Percentiles rank a stretch among this genome's conserved stretches.
phyloP scores from a whole-genome alignment of 2,113 vertebrate genomes.

The Strix uralensis region DNA sequence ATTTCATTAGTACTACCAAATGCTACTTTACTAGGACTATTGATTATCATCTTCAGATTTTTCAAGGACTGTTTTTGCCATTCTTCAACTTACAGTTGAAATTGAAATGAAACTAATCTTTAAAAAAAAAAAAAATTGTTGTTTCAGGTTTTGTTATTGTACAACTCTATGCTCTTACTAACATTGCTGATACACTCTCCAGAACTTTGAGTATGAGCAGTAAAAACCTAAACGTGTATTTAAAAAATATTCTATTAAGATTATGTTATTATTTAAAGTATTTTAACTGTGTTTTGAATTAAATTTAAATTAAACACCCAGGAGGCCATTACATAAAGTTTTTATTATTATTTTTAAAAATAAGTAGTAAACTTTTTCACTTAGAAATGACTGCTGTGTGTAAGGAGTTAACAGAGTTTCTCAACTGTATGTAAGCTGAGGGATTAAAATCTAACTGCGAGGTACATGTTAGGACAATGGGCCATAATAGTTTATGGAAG shows the following conservation, averaged over 20 bases:
- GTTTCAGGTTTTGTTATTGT: background rate
- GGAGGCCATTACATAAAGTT: background rate
- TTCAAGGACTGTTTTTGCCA: background rate
- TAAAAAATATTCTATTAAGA: background rate
- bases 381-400: background rate
- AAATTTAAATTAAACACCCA: no score
- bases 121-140: background rate
- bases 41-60: background rate
- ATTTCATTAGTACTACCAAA: background rate
- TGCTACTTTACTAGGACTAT: background rate
- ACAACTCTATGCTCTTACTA: background rate
- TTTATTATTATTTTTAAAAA: background rate
- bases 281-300: background rate
- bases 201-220: background rate
- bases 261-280: background rate
- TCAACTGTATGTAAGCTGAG: background rate
- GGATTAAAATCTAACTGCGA: background rate
- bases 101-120: background rate
- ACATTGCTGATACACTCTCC: background rate
- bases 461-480: background rate
- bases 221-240: fast-evolving
- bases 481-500: background rate
- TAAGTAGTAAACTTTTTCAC: background rate
- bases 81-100: background rate
- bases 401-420: background rate